Percentiles rank a stretch among this genome's conserved stretches.
Evolutionary conservation across 30 jellyfish, hydroid and myxozoan species (phyloP).

Genomic region (Aurelia aurita): DNA sequence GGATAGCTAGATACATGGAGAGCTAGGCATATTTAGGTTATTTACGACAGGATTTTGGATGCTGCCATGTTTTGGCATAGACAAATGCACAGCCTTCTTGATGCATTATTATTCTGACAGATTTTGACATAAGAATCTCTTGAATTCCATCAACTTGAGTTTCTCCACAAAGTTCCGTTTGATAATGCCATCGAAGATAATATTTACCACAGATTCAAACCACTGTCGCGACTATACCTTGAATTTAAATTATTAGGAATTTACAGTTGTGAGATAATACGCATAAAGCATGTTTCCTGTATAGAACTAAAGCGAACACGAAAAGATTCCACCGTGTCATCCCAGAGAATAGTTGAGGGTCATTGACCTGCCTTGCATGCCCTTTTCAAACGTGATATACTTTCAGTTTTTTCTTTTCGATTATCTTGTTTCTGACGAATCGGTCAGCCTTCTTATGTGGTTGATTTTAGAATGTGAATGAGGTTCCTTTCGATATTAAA

Average conservation of each 20-base stretch:
- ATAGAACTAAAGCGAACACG: background rate
- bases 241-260: background rate
- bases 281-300: background rate
- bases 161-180: constrained; percentile 24
- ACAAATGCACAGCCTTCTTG: no score
- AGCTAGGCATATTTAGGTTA: no score
- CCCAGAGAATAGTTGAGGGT: background rate
- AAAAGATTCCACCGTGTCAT: background rate
- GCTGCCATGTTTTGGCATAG: no score
- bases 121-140: background rate
- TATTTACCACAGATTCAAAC: constrained; percentile 10
- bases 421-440: no score
- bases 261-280: background rate
- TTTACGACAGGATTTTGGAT: no score
- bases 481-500: no score
- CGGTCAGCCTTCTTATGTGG: no score
- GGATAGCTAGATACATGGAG: no score
- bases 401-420: no score
- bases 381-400: no score
- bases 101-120: background rate
- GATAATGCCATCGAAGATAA: constrained; percentile 13
- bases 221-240: constrained; percentile 32
- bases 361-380: no score
- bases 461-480: no score
- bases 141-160: background rate